These are phyloP conservation scores for Conops quadrifasciatus DNA, from an alignment of 2,888 invertebrate genomes.

Conservation along the genomic window DNA sequence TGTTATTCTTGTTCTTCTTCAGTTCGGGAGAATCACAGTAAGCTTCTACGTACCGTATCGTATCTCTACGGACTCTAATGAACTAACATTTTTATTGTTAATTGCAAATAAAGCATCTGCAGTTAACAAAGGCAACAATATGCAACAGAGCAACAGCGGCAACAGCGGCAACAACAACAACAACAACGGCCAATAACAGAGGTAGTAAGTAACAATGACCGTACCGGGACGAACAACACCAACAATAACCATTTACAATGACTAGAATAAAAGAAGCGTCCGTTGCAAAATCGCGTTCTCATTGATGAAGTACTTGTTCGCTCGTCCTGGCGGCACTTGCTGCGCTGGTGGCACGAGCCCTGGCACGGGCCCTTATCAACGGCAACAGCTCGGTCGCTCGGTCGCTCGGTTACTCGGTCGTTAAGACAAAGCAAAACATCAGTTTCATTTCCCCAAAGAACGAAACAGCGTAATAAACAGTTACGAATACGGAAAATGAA, in stretches of 20 bases:
- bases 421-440: conserved; percentile 19
- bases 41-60: conserved; percentile 18
- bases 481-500: neutral
- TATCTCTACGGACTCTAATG: conserved; percentile 32
- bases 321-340: neutral
- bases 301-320: conserved; percentile 31
- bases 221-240: too few species aligned
- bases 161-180: conserved; percentile 5
- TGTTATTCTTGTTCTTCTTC: neutral
- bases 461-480: neutral
- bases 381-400: too few species aligned
- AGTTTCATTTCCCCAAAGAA: conserved; percentile 11
- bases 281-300: conserved; percentile 16
- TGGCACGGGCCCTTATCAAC: too few species aligned
- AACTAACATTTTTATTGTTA: conserved; percentile 32
- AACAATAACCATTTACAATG: neutral
- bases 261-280: neutral
- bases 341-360: neutral
- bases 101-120: conserved; percentile 26
- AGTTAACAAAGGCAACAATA: neutral
- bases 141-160: neutral
- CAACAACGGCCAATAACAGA: neutral
- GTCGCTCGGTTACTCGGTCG: neutral
- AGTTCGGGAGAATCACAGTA: conserved; percentile 14
- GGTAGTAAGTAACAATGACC: too few species aligned